These are phyloP conservation scores for Lacerta bilineata DNA, from an alignment of 2,797 vertebrate species.

Conservation along the genomic window DNA sequence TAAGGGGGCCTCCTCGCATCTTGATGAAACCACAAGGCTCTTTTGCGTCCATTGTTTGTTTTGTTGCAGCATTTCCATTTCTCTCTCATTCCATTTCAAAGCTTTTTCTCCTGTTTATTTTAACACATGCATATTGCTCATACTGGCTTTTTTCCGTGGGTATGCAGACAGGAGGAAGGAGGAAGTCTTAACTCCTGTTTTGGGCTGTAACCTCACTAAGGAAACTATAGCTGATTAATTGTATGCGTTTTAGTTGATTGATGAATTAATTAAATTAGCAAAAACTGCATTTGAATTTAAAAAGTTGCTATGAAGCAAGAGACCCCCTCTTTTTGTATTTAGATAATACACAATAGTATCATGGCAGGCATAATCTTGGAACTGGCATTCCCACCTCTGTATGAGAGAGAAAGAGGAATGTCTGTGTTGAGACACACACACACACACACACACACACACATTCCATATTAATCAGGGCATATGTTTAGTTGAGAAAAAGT, in stretches of 20 bases:
- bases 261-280: background rate
- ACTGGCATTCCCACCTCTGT: background rate
- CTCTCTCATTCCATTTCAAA: background rate
- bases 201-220: background rate
- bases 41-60: constrained; percentile 25
- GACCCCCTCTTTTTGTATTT: background rate
- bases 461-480: too few relatives aligned
- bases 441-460: background rate
- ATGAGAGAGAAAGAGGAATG: background rate
- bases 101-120: background rate
- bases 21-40: background rate
- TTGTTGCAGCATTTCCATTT: constrained; percentile 55
- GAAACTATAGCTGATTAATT: background rate
- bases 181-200: background rate
- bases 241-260: background rate
- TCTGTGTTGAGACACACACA: background rate
- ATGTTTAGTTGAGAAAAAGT: background rate
- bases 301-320: background rate
- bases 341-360: background rate
- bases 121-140: background rate
- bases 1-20: constrained; percentile 21
- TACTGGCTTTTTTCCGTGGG: background rate
- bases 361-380: background rate
- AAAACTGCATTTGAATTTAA: background rate
- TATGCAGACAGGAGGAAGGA: background rate